Conservation (phyloP, 1,140 invertebrate species). For the Saccostrea cuccullata region DNA sequence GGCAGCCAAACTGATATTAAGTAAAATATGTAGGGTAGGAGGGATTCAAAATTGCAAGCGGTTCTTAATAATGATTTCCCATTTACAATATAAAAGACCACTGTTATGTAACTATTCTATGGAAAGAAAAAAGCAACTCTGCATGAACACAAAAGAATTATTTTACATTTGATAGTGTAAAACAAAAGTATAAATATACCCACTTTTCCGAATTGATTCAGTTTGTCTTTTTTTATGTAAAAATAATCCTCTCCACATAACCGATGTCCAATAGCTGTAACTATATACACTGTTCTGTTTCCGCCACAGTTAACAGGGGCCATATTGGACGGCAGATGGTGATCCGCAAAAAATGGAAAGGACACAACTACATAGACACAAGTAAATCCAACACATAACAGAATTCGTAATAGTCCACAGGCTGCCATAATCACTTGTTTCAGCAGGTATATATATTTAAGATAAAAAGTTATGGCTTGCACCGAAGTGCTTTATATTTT, state of each 20-base stretch:
- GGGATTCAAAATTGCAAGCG: no score
- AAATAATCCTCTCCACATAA: neutral
- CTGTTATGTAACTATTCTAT: no score
- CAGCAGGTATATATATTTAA: neutral
- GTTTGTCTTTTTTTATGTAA: neutral
- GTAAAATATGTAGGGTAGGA: no score
- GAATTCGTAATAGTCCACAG: neutral
- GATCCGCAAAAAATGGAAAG: neutral
- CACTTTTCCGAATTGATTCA: conserved; percentile 17
- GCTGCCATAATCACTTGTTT: neutral
- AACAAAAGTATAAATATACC: neutral
- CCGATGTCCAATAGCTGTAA: neutral
- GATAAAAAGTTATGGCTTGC: neutral
- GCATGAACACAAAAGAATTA: no score
- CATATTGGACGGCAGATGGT: neutral
- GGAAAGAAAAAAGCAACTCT: no score
- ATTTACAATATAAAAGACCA: no score
- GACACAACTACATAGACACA: neutral
- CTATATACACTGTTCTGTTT: neutral
- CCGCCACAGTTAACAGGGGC: neutral
- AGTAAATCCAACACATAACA: neutral
- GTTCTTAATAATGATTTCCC: no score
- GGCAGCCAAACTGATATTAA: no score
- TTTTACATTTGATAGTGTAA: no score
- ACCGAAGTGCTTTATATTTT: neutral